Base-by-base conservation (phyloP, 2,113 vertebrate genomes). In the Trematomus loennbergii region DNA sequence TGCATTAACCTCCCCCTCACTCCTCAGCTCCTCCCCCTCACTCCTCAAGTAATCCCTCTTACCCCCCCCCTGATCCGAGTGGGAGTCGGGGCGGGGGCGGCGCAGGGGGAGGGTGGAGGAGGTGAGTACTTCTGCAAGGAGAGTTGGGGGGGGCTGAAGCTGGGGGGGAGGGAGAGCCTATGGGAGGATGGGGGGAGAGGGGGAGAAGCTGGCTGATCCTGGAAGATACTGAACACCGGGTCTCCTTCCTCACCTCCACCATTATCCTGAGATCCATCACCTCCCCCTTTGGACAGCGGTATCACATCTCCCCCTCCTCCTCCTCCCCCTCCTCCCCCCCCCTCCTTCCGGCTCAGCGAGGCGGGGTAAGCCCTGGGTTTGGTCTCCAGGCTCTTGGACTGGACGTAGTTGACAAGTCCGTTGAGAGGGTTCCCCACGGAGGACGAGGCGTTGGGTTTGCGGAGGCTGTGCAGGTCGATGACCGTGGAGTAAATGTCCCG, bases 401-500 rank as follows among this genome's bases (percentile, higher is more conserved):
- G 88, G 74, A 86, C 52, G 11, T 87, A 91, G 75, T 87, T 90
- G 2, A 88, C 46, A 0, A 91, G 75, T 58, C 86, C 88, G 0
- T 84, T 89, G 57, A 78, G 80, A 1, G 88, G 81, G 12, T 75
- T 84, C 58, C 46, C 4, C 17, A 16, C 54, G 53, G 45, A 52
- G 20, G 78, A 78, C 60, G 71, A 36, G 40, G 46, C 0, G 46
- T 50, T 18, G 22, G 83, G 77, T 70, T 69, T 72, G 1, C 49
- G 75, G 55, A 79, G 63, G 46, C 77, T 68, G 66, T 92, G 91
- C 9, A 92, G 85, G 70, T 93, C 92, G 0, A 93, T 92, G 12
- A 89, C 88, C 0, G 92, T 91, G 53, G 90, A 93, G 75, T 93
- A 93, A 12, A 93, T 87, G 92, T 99, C 97, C 63, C 97, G 94